phyloP scores from a whole-genome alignment of 2,888 invertebrate species.

The Ramazzottius varieornatus region DNA sequence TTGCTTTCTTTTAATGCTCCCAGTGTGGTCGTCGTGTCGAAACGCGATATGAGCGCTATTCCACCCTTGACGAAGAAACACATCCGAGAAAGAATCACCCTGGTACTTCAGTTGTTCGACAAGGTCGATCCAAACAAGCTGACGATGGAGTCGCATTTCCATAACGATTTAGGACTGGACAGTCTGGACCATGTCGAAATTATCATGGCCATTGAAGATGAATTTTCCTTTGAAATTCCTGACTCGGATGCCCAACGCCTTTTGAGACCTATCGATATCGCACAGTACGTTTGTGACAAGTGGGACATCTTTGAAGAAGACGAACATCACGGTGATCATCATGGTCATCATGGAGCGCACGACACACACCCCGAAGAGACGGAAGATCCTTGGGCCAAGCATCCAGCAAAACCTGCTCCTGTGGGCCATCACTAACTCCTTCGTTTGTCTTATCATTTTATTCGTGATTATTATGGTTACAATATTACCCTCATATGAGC shows the following conservation, averaged over 20 bases:
- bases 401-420: too few relatives aligned
- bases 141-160: slow-evolving; percentile 26
- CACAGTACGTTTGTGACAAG: slow-evolving; percentile 28
- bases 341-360: not conserved
- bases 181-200: slow-evolving; percentile 30
- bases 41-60: not conserved
- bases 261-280: slow-evolving; percentile 25
- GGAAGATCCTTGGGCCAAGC: slow-evolving; percentile 2
- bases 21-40: too few relatives aligned
- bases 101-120: slow-evolving; percentile 27
- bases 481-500: too few relatives aligned
- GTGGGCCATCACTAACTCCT: too few relatives aligned
- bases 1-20: too few relatives aligned
- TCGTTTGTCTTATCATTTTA: too few relatives aligned
- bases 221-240: slow-evolving; percentile 29
- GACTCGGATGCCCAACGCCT: slow-evolving; percentile 27
- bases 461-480: too few relatives aligned
- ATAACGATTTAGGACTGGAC: slow-evolving; percentile 28
- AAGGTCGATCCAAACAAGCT: slow-evolving; percentile 26
- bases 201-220: slow-evolving; percentile 29
- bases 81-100: slow-evolving; percentile 22
- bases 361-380: too few relatives aligned
- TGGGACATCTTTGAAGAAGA: slow-evolving; percentile 21
- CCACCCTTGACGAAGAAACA: slow-evolving; percentile 13
- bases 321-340: not conserved